Evolutionary conservation across 2,888 invertebrate genomes (phyloP).

Genomic region (Hanleya hanleyi): DNA sequence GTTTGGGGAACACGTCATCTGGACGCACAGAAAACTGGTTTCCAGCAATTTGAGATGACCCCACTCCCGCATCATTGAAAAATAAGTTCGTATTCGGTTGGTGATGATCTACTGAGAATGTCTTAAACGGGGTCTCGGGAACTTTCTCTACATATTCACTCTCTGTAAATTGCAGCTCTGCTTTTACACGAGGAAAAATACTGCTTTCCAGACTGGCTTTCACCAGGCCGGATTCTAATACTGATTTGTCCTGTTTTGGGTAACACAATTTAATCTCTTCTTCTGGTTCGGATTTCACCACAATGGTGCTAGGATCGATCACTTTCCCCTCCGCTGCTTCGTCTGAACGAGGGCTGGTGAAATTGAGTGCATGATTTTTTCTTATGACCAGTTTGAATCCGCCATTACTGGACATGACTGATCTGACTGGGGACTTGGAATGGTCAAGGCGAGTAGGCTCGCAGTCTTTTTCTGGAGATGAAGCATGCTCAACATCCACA

Average conservation of each 20-base stretch:
- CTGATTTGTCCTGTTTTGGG: too few relatives aligned
- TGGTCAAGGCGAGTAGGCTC: neutral
- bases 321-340: neutral
- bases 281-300: too few relatives aligned
- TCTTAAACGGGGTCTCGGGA: neutral
- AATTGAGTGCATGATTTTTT: slow-evolving; percentile 3
- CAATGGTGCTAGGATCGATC: too few relatives aligned
- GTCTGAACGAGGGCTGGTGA: neutral
- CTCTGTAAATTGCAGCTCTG: too few relatives aligned
- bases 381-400: slow-evolving; percentile 7
- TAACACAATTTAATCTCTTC: too few relatives aligned
- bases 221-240: too few relatives aligned
- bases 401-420: neutral
- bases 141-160: neutral
- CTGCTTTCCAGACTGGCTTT: too few relatives aligned
- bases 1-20: neutral
- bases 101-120: neutral
- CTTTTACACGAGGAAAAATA: too few relatives aligned
- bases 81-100: neutral
- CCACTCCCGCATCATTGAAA: neutral
- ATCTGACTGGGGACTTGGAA: slow-evolving; percentile 2
- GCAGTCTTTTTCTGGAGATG: neutral
- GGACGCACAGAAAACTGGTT: neutral
- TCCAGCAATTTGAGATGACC: neutral
- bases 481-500: neutral